Base-by-base conservation (phyloP, 2,888 invertebrate genomes). In the Leucoma salicis region DNA sequence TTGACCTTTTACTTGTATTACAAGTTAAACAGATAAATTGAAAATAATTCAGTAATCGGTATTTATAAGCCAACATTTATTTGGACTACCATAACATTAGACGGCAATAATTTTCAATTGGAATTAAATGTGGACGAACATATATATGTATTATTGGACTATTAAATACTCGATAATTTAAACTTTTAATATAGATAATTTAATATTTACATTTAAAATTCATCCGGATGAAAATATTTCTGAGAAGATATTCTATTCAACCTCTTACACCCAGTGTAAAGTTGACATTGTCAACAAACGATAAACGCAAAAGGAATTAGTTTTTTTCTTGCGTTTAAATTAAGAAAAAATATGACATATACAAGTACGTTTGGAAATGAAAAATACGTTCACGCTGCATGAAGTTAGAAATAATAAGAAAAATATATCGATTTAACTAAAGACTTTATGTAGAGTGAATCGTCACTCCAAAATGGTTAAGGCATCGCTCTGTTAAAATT, bases 61-160 rank as follows among this genome's bases (percentile, higher is more conserved):
- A 31, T 32, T 36, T 42, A 65, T 58, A 80, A 81, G 16, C 74
- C 74, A 62, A 74, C 71, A 66, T 74, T 73, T 58, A 69, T 71
- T 74, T 83, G 83, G 82, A 86, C 84, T 85, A 80, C 72, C 67
- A 78, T 78, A 76, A 76, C 66, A 63, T 75, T 66, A 79, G 87
- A 88, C 85, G 87, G 87, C 80, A 83, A 82, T 80, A 63, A 71
- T 74, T 82, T 82, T 77, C 74, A 60, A 78, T 76, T 80, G 82
- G 84, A 84, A 85, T 87, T 42, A 82, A 79, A 80, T 61, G 82
- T 84, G 87, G 87, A 87, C 87, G 87, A 87, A 84, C 80, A 78
- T 77, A 83, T 81, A 29, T 31, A 82, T 74, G 75, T 81, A 84
- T 63, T 70, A 78, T 75, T 84, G 84, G 83, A 83, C 84, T 84